phyloP scores from a whole-genome alignment of 2,113 vertebrate genomes.

The Stictonetta naevosa region DNA sequence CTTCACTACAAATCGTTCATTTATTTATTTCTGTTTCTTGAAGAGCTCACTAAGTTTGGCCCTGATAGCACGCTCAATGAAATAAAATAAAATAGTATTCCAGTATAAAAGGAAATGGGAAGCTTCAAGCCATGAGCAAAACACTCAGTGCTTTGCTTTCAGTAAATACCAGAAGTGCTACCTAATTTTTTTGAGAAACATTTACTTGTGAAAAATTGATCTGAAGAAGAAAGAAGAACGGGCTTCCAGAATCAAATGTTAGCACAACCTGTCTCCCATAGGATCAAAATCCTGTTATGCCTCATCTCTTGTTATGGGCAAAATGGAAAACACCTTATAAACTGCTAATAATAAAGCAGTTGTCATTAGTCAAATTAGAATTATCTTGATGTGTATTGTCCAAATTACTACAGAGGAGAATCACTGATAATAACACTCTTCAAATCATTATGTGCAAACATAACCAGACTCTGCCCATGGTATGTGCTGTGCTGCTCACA shows the following conservation, averaged over 20 bases:
- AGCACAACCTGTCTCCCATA: not conserved
- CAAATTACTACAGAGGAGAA: not conserved
- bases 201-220: not conserved
- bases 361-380: not conserved
- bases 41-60: conserved; percentile 18
- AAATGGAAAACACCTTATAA: conserved; percentile 4
- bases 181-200: not conserved
- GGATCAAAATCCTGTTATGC: not conserved
- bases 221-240: not conserved
- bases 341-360: not conserved
- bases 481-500: rapidly evolving
- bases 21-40: conserved; percentile 64
- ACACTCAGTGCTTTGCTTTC: not conserved
- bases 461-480: rapidly evolving
- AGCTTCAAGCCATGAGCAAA: not conserved
- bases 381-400: not conserved
- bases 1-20: conserved; percentile 53
- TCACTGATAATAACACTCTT: not conserved
- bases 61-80: conserved; percentile 21
- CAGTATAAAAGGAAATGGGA: not conserved
- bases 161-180: not conserved
- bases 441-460: rapidly evolving
- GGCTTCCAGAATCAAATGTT: not conserved
- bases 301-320: not conserved
- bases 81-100: conserved; percentile 34